Evolutionary conservation across 2,888 invertebrate species (phyloP), one percentile per base, ranked within the genome.

Genomic region (Allolobophora icterica): DNA sequence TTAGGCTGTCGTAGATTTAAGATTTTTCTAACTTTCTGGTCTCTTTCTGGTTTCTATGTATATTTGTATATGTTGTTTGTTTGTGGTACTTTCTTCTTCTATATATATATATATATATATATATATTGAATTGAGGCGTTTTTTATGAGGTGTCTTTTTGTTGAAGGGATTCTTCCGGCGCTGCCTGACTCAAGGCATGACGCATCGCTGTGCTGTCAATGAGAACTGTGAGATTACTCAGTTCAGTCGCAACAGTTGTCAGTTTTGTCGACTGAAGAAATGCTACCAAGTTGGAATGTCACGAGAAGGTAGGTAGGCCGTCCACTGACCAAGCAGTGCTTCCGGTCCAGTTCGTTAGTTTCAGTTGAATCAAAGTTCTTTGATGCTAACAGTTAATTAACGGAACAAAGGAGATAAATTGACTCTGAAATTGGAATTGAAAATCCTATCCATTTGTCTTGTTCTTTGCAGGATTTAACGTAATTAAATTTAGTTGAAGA

Each of bases 181-280:
- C 30, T 95, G 95, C 92, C 95, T 95, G 38, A 95, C 95, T 30
- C 95, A 95, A 92, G 95, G 95, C 90, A 95, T 95, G 95, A 95
- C 94, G 42, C 95, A 95, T 93, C 94, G 95, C 91, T 95, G 95
- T 93, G 94, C 95, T 30, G 95, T 95, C 92, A 94, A 95, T 58
- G 95, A 95, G 92, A 94, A 95, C 93, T 95, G 95, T 93, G 95
- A 95, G 90, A 95, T 95, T 34, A 95, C 95, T 1, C 95, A 95
- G 17, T 95, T 95, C 93, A 95, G 95, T n/a, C 92, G 95, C 45
- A 95, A 95, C 92, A 95, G 95, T 91, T 95, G 95, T 92, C 95
- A 95, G 94, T 95, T 95, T 92, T 95, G 95, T 92, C 93, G 95
- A 89, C 93, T 95, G 83, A 95, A 95, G 92, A 95, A 95, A 93